Evolutionary conservation across 2,888 invertebrate genomes (phyloP), one percentile per base, ranked within the genome.

Genomic region (Falcaria lacertinaria): DNA sequence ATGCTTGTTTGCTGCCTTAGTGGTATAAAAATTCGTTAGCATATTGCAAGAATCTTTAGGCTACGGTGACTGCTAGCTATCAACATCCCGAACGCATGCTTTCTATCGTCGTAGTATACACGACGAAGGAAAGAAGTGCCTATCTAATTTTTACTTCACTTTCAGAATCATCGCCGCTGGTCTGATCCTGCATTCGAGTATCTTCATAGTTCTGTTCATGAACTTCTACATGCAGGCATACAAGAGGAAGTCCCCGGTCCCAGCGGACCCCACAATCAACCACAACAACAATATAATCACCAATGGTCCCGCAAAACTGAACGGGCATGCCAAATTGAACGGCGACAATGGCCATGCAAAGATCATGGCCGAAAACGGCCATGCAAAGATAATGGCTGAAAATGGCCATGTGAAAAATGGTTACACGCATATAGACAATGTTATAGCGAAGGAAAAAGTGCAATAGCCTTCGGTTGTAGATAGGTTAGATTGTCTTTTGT

Each of bases 171-270:
- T 96, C 46, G 95, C 95, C 1, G 89, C 91, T 1, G 91, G 95
- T 15, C 88, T 96, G 54, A 92, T 94, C 41, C 88, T 96, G 7
- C 96, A 96, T 74, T 94, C 96, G 4, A 89, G 93, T 28, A 95
- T 98, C 67, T 98, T 98, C 91, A 96, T 98, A 81, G 92, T 91
- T 13, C 92, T 98, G 45, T 98, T 98, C 90, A 94, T 93, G 66
- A 94, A 98, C 84, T 98, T 98, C 91, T 98, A 98, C 87, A 91
- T 94, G 56, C 94, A 94, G 74, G 94, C 95, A 16, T 97, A 97
- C 88, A 91, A 90, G 58, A 71, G 49, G 15, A 58, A 47, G 32
- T 58, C 64, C 7, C 69, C 62, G 34, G 54, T 48, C 17, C 48
- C 57, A 6, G 53, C 58, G 1, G 60, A 69, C 28, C 44, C 56